Base-by-base conservation (phyloP, 2,888 invertebrate genomes). In the Eulithis prunata region DNA sequence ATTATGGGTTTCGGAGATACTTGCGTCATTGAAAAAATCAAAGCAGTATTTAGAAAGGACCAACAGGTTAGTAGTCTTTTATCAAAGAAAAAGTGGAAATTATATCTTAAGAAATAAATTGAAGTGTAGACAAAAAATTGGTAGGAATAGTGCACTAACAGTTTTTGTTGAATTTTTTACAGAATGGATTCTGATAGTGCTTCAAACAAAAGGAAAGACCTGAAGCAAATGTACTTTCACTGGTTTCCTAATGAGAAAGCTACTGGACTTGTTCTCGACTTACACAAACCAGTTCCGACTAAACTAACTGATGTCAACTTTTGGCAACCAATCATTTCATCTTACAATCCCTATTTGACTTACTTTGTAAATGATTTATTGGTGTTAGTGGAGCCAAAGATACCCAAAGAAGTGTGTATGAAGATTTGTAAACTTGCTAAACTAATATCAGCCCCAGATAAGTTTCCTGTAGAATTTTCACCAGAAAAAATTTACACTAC, bases 1-100 rank as follows among this genome's bases (percentile, higher is more conserved):
- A n/a, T 79, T 94, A 38, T 95, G 95, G 95, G 81, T 94, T 21
- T 89, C 88, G 58, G 87, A 93, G 74, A 92, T 94, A 71, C 83
- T 91, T 53, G 81, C 82, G 62, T 89, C 93, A 68, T 81, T 89
- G 36, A 75, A 85, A 54, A 94, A 89, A 79, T 84, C 89, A 0
- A 87, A 88, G 70, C 71, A 83, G 8, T 89, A 89, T 74, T 70
- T 78, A 43, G 75, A 76, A 32, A 86, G 77, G 75, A 73, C 84
- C 32, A 78, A 81, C 60, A 80, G 76, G 90, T 90, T 78, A 86
- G 84, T 11, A 43, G 5, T 52, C n/a, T 45, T 56, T 32, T 38
- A n/a, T 36, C 8, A 38, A 3, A 38, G 1, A 38, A 38, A 38
- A 38, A 21, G 21, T 21, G 2, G 21, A 21, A 21, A 21, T 41